Evolutionary conservation across 1,140 invertebrate genomes (phyloP), one percentile per base, ranked within the genome.

Genomic region (Stegodyphus dumicola): DNA sequence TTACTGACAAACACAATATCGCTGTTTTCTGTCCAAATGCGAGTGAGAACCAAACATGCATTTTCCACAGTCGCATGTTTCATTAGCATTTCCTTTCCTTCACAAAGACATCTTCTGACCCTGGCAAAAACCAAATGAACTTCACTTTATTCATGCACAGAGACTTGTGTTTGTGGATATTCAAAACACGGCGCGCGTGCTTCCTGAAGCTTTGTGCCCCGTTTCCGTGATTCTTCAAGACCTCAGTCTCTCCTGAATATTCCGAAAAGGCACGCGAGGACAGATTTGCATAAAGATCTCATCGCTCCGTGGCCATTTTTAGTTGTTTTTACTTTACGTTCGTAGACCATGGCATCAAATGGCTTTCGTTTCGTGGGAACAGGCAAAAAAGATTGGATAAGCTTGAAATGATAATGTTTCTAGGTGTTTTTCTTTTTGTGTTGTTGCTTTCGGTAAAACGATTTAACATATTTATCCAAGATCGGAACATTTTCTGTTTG

Each of bases 251-350:
- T 56, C 48, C 60, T 77, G 75, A 77, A 66, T 64, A 77, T 77
- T 77, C 75, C 75, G 13, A 15, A 60, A 60, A 64, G 75, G 51
- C 75, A 77, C 75, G 75, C 75, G 60, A 77, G 7, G 53, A 17
- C 0, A 52, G 18, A 77, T 77, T 77, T 77, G 75, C 75, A 77
- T 77, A 77, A 77, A 77, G 75, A 77, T 33, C 75, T 77, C 75
- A 77, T 77, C 75, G 75, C 11, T 13, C 33, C 33, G 33, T 33
- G 33, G 33, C 33, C 33, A 33, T 33, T 77, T 77, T 48, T 65
- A 11, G 18, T 77, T 77, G 56, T 52, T 77, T 77, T 66, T 77
- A 77, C 75, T 77, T 77, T 77, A 54, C 65, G 18, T 76, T 60
- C 17, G 56, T 60, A 60, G 15, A 60, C 9, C 56, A 60, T 60